A percentile compares a stretch with the other conserved stretches of the same genome.
phyloP scores from a whole-genome alignment of 2,797 vertebrate species.

The Gallirallus australis region DNA sequence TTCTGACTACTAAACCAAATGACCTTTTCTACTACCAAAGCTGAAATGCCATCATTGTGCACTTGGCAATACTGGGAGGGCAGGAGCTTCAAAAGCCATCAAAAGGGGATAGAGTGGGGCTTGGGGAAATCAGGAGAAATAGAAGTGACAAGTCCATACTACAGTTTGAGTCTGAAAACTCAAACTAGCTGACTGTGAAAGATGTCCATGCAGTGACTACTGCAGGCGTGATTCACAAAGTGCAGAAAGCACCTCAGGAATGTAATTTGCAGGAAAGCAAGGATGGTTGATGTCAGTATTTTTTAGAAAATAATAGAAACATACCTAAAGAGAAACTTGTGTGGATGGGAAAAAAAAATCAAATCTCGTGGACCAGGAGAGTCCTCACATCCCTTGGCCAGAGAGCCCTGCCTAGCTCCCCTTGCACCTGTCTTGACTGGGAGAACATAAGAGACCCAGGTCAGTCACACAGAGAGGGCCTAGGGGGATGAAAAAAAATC shows the following conservation, averaged over 20 bases:
- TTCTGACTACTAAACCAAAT: neutral
- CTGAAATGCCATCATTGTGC: neutral
- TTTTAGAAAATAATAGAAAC: neutral
- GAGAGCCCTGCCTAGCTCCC: neutral
- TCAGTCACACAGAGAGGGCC: neutral
- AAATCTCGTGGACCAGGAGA: neutral
- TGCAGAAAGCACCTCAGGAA: neutral
- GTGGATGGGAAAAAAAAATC: neutral
- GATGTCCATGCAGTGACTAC: no score
- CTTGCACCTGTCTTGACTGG: neutral
- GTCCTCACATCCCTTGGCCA: neutral
- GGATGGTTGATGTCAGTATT: neutral
- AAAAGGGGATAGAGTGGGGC: neutral
- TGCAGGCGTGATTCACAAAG: neutral
- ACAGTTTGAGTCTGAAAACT: neutral
- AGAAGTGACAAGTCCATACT: neutral
- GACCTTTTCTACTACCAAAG: neutral
- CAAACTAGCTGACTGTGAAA: neutral
- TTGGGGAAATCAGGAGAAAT: neutral
- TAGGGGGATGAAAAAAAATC: neutral
- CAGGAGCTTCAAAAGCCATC: neutral
- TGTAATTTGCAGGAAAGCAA: neutral
- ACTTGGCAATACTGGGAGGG: neutral
- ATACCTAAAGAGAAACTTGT: neutral
- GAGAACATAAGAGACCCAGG: neutral